phyloP scores from a whole-genome alignment of 2,797 vertebrate species.

The Brachyalestes nurse region DNA sequence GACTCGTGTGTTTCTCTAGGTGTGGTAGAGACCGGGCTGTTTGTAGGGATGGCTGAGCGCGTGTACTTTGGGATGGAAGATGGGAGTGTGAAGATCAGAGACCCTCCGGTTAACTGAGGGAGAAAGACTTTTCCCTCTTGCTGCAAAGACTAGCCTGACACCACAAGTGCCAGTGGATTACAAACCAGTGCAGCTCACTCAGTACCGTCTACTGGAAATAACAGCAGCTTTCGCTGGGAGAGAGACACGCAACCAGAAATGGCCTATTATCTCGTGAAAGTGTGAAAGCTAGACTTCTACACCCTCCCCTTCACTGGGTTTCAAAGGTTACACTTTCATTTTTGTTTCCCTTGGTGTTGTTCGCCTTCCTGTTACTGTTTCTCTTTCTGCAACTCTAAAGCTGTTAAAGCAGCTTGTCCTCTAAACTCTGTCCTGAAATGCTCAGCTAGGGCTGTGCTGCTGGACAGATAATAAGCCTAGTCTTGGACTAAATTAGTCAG shows the following conservation, averaged over 20 bases:
- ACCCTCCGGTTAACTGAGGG: conserved; percentile 76
- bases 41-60: conserved; percentile 92
- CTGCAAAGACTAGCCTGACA: conserved; percentile 36
- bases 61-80: conserved; percentile 98
- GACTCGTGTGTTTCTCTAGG: conserved; percentile 70
- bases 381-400: not conserved
- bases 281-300: not conserved
- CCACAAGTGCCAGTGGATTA: conserved; percentile 51
- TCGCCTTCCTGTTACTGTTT: not conserved
- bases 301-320: not conserved
- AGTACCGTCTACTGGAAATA: not conserved
- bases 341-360: not conserved
- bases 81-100: conserved; percentile 83
- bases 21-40: conserved; percentile 96
- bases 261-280: not conserved
- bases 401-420: conserved; percentile 10
- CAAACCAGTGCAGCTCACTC: conserved; percentile 21
- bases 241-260: not conserved
- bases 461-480: not conserved
- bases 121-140: conserved; percentile 46
- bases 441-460: not conserved
- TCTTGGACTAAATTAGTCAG: not conserved
- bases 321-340: not conserved
- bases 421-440: not conserved
- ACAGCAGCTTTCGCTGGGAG: not conserved